A percentile compares a stretch with the other conserved stretches of the same genome.
Evolutionary conservation across 2,888 invertebrate genomes (phyloP).

Genomic region (Pherbina coryleti): DNA sequence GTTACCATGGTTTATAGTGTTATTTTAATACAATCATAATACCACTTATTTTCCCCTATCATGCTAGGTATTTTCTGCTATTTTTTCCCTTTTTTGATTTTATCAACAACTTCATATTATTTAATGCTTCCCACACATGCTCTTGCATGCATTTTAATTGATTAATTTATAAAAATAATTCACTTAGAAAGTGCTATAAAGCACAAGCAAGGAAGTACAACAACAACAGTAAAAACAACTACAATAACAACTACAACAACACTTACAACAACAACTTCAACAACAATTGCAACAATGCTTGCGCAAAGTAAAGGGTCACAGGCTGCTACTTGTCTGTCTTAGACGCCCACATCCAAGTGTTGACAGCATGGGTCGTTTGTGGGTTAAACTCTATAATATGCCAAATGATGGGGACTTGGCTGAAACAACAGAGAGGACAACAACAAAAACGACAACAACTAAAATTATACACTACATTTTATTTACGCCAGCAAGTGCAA

Average conservation of each 20-base stretch:
- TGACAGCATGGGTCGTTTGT: conserved; percentile 19
- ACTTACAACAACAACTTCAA: background rate
- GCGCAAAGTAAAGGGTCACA: background rate
- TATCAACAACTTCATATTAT: background rate
- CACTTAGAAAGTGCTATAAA: background rate
- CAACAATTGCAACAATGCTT: background rate
- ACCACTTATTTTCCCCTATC: too few species aligned
- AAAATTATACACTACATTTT: background rate
- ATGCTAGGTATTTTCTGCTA: background rate
- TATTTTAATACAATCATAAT: too few species aligned
- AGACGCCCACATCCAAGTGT: background rate
- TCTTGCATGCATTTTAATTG: conserved; percentile 3
- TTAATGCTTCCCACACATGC: background rate
- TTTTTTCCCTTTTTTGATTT: background rate
- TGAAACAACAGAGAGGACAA: background rate
- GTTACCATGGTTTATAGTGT: too few species aligned
- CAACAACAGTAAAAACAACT: background rate
- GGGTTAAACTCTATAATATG: background rate
- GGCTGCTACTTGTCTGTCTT: background rate
- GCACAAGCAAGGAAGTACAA: background rate
- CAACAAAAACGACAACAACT: background rate
- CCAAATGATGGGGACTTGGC: background rate
- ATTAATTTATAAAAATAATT: conserved; percentile 12
- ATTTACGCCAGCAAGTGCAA: background rate
- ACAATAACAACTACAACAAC: background rate